Evolutionary conservation across 2,888 invertebrate genomes (phyloP), one percentile per base, ranked within the genome.

Genomic region (Ethmia dodecea): DNA sequence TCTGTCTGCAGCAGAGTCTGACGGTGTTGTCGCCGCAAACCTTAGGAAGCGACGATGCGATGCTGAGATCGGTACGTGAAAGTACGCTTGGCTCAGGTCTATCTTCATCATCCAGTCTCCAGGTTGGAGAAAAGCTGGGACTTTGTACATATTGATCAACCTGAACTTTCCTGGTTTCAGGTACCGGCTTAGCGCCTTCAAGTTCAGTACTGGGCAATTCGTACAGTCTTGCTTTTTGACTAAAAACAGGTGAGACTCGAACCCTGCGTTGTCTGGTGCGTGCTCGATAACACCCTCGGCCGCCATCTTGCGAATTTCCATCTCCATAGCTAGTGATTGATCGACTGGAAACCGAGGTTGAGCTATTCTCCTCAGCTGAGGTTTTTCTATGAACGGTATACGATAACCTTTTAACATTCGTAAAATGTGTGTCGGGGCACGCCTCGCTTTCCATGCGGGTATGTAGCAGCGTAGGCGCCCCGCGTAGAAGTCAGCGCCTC

Each of bases 71-170:
- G 34, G 24, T 10, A 43, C 5, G 11, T 43, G 40, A n/a, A 40
- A 35, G 28, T 40, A 43, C 2, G 42, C 45, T 10, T 40, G 38
- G 1, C 13, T 11, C 1, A 45, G 3, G 13, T 46, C 38, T 13
- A 39, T 32, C 12, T 46, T 46, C 6, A 28, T 30, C 30, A 41
- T 6, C 33, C 33, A 43, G 18, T 45, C 38, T 2, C 22, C 5
- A 1, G 13, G 9, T 22, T 42, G 27, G 2, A 42, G 28, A 11
- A 42, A 38, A 15, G 20, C 9, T 11, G 13, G 6, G 2, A 37
- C 33, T 9, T 29, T 16, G 10, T 8, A 5, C 15, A n/a, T 8
- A 10, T n/a, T 15, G 5, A 29, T 5, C n/a, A 29, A 10, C 5
- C 16, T 15, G 13, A 29, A 29, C 15, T 16, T 9, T 10, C 5